Percentiles rank a stretch among this genome's conserved stretches.
phyloP scores from a whole-genome alignment of 2,113 vertebrate species.

The Andinoacara biseriatus region DNA sequence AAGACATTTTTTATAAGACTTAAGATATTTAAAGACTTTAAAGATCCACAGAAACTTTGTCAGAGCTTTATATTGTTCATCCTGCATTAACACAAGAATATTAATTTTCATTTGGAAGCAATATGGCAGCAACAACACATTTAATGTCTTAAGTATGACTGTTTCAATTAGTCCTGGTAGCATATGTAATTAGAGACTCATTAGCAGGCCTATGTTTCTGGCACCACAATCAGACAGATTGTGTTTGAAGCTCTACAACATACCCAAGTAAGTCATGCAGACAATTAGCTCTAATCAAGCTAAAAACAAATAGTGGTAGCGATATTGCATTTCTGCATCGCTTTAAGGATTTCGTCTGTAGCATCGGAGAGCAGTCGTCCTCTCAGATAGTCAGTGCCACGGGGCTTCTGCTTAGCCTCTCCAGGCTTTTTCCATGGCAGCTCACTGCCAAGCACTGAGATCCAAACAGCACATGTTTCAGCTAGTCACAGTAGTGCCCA shows the following conservation, averaged over 20 bases:
- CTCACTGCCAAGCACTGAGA: conserved; percentile 42
- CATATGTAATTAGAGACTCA: conserved; percentile 19
- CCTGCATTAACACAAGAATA: neutral
- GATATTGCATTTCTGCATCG: conserved; percentile 48
- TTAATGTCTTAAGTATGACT: neutral
- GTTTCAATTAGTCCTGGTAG: neutral
- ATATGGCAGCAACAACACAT: neutral
- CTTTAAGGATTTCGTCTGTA: conserved; percentile 28
- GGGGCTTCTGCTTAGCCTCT: conserved; percentile 62
- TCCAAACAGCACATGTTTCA: conserved; percentile 50
- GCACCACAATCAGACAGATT: conserved; percentile 17
- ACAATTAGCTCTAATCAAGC: conserved; percentile 54
- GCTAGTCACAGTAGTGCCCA: conserved; percentile 31
- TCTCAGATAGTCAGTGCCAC: conserved; percentile 54
- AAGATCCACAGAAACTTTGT: neutral
- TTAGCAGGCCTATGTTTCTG: conserved; percentile 13
- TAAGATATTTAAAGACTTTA: neutral
- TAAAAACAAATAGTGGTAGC: conserved; percentile 16
- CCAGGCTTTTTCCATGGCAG: conserved; percentile 38
- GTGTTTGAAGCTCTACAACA: conserved; percentile 22
- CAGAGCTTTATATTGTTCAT: neutral
- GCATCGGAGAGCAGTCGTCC: conserved; percentile 53
- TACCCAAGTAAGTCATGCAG: conserved; percentile 27
- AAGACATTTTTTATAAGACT: neutral
- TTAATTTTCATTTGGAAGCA: conserved; percentile 19